These are phyloP conservation scores for Cliona cf. orientalis DNA, from an alignment of 37 sponge, comb jelly and placozoan genomes.

Conservation along the genomic window DNA sequence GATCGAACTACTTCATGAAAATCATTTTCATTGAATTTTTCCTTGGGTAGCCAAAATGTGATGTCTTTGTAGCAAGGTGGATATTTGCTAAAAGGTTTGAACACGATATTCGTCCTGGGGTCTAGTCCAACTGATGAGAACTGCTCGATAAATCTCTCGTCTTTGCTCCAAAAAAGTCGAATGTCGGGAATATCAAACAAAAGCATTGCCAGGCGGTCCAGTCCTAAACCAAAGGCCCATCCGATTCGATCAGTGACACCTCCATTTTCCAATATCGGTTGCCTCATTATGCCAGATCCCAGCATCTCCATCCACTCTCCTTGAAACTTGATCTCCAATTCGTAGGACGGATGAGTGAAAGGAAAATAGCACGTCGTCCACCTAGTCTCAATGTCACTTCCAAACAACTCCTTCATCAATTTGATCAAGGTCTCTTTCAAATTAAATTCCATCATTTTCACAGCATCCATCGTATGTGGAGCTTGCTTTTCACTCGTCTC, in stretches of 20 bases:
- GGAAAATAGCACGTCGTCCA: conserved; percentile 86
- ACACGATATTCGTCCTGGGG: conserved; percentile 47
- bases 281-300: conserved; percentile 92
- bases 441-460: conserved; percentile 60
- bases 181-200: conserved; percentile 93
- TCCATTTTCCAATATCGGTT: conserved; percentile 57
- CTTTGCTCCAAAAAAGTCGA: conserved; percentile 90
- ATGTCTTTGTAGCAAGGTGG: too few species aligned
- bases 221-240: conserved; percentile 97
- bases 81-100: too few species aligned
- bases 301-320: conserved; percentile 96
- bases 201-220: conserved; percentile 94
- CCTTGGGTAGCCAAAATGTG: too few species aligned
- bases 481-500: conserved; percentile 75
- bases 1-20: too few species aligned
- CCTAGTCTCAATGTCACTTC: conserved; percentile 57
- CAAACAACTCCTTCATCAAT: conserved; percentile 83
- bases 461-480: conserved; percentile 82
- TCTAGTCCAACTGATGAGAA: conserved; percentile 59
- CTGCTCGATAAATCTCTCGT: conserved; percentile 81
- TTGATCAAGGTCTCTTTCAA: conserved; percentile 73
- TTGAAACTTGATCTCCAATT: conserved; percentile 87
- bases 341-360: conserved; percentile 96
- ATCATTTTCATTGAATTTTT: too few species aligned
- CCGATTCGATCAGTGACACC: conserved; percentile 77